phyloP scores from a whole-genome alignment of 2,113 vertebrate genomes.

The Smithornis capensis region DNA sequence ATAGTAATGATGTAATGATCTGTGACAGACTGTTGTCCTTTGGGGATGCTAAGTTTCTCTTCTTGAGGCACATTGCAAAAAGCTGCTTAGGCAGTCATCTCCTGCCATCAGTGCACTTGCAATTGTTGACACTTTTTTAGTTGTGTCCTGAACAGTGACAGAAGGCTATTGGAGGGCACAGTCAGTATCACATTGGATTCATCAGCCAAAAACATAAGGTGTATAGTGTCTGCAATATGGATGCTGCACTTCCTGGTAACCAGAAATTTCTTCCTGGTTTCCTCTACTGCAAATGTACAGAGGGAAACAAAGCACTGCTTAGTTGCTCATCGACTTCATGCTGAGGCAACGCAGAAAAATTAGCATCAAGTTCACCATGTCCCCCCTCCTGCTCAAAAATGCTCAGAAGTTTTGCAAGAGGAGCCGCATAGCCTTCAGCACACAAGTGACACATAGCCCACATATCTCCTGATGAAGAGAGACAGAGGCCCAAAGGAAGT shows the following conservation, averaged over 20 bases:
- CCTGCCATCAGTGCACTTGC: background rate
- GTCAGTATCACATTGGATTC: background rate
- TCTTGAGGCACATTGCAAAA: background rate
- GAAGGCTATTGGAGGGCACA: background rate
- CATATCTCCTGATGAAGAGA: background rate
- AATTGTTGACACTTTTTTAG: background rate
- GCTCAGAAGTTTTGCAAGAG: background rate
- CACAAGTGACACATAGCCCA: background rate
- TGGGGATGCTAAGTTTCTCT: background rate
- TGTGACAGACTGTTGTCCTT: background rate
- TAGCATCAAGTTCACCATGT: background rate
- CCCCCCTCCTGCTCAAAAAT: background rate
- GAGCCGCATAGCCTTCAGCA: background rate
- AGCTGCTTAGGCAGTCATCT: background rate
- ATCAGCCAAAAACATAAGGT: rapidly evolving
- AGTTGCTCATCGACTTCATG: background rate
- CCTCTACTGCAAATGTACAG: background rate
- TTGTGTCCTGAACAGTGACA: background rate
- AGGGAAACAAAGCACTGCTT: background rate
- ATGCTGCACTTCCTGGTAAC: background rate
- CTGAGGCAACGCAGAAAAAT: background rate
- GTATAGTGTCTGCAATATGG: background rate
- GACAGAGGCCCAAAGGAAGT: slow-evolving; percentile 12
- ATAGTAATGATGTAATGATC: background rate
- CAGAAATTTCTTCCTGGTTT: background rate